Conservation (phyloP, 2,113 vertebrate species). For the Siniperca knerii region DNA sequence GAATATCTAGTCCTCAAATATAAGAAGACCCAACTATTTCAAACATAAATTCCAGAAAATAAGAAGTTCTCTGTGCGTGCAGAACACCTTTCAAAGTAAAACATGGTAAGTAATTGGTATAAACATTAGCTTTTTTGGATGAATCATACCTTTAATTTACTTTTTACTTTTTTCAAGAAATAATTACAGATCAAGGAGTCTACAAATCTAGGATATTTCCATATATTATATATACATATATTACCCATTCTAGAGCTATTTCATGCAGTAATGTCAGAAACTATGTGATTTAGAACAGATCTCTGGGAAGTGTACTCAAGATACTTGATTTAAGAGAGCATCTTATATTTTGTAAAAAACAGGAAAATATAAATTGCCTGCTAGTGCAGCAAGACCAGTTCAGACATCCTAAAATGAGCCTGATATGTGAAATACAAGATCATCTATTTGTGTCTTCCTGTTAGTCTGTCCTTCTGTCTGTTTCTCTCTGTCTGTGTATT, state of each 20-base stretch:
- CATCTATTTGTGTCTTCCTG: conserved; percentile 6
- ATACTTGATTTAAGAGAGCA: background rate
- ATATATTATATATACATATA: background rate
- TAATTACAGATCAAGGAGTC: too few species aligned
- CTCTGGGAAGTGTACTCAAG: background rate
- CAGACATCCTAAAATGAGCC: background rate
- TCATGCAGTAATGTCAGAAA: background rate
- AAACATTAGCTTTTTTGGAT: background rate
- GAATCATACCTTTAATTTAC: background rate
- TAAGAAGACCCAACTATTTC: background rate
- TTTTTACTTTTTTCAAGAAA: background rate
- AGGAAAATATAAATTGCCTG: background rate
- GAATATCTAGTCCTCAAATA: background rate
- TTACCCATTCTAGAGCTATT: background rate
- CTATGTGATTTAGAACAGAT: background rate
- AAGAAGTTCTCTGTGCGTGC: background rate
- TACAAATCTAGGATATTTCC: too few species aligned
- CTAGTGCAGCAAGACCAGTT: background rate
- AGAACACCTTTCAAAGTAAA: background rate
- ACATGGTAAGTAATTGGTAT: too few species aligned
- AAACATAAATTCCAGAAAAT: background rate
- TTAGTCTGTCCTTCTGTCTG: conserved; percentile 8
- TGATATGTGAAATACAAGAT: background rate
- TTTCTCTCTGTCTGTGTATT: background rate
- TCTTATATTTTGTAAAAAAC: too few species aligned